Evolutionary conservation across 2,113 vertebrate species (phyloP), one percentile per base, ranked within the genome.

Genomic region (Pantherophis guttatus): DNA sequence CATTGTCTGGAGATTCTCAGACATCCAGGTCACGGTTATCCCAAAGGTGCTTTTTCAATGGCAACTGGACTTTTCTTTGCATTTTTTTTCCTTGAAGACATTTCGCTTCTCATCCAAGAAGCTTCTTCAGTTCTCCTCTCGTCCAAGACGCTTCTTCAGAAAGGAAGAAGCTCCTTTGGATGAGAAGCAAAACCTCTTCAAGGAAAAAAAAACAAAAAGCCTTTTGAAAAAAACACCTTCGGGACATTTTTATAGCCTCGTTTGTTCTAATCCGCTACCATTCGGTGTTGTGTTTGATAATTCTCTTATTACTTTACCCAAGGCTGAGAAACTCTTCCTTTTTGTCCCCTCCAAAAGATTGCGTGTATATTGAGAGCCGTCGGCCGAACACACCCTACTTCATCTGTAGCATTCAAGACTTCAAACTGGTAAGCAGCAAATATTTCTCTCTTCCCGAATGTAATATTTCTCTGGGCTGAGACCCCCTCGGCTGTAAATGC

Each of bases 341-440:
- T 97, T 94, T 95, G 11, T 70, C 96, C 96, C 98, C 98, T 97
- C 93, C 94, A 97, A 62, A 62, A 99, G 99, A 99, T 98, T 99
- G 99, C 97, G 99, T 99, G 96, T 99, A 99, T 97, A 99, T 99
- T 95, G 99, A 99, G 97, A 99, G 99, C 93, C 98, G 99, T 90
- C 98, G 99, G 94, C 98, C 99, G 96, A 99, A 99, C 97, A 99
- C 99, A 53, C 99, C 99, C 50, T 99, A 99, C 97, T 99, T 99
- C 98, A 99, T 99, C 98, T 99, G 99, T 98, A 99, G 99, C 98
- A 99, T 99, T 98, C 99, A 99, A 98, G 99, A 99, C 98, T 99
- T 99, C 98, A 99, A 99, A 97, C 98, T 99, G 99, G 99, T 99
- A 98, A 99, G 99, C 98, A 97, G 92, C 94, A 81, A 81, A 94